phyloP scores from a whole-genome alignment of 2,888 invertebrate genomes.

The Idaea straminata region DNA sequence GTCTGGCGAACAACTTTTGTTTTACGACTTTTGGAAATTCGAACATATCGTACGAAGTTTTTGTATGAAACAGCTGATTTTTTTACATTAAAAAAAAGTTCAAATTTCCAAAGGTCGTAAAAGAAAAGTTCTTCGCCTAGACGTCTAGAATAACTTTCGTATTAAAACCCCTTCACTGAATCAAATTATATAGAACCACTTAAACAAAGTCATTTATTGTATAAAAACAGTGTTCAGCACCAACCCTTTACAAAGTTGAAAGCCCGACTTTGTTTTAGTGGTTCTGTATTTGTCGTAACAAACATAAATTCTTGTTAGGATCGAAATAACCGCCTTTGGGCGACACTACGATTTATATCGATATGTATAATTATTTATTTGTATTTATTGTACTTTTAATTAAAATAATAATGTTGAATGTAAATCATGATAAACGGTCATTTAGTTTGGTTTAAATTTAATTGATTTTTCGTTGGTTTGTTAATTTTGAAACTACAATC shows the following conservation, averaged over 20 bases:
- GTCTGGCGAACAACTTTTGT: too few species aligned
- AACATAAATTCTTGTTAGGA: slow-evolving; percentile 68
- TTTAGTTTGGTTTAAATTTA: slow-evolving; percentile 15
- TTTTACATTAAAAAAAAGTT: too few species aligned
- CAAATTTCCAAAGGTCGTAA: too few species aligned
- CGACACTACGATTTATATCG: slow-evolving; percentile 41
- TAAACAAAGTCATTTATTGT: too few species aligned
- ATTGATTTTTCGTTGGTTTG: slow-evolving; percentile 22
- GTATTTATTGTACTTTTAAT: slow-evolving; percentile 41
- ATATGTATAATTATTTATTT: slow-evolving; percentile 28
- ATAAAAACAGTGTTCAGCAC: neutral
- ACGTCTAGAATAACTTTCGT: too few species aligned
- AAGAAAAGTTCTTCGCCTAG: too few species aligned
- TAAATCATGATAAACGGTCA: slow-evolving; percentile 30
- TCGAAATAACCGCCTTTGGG: slow-evolving; percentile 45
- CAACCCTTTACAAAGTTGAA: slow-evolving; percentile 23
- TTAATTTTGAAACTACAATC: slow-evolving; percentile 2
- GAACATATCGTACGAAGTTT: too few species aligned
- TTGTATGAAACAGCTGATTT: too few species aligned
- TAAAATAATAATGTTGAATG: slow-evolving; percentile 33
- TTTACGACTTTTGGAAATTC: too few species aligned
- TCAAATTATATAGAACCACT: too few species aligned
- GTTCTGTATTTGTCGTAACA: slow-evolving; percentile 43
- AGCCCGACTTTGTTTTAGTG: slow-evolving; percentile 27
- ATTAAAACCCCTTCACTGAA: too few species aligned